Evolutionary conservation across 2,888 invertebrate genomes (phyloP), one percentile per base, ranked within the genome.

Genomic region (Platycnemis pennipes): DNA sequence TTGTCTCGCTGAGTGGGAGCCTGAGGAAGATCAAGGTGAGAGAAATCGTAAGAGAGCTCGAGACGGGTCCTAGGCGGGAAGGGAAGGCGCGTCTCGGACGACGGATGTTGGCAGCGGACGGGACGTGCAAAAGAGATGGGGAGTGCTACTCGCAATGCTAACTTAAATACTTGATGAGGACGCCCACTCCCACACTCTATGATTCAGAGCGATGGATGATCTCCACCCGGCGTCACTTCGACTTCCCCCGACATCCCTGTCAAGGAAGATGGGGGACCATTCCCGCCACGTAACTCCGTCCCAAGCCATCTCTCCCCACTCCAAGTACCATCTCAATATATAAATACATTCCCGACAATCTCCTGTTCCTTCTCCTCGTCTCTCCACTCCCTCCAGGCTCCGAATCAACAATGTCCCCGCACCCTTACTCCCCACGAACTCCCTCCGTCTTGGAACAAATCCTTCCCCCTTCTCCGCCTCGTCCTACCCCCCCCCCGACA

Each of bases 171-270:
- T 91, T 91, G 63, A 91, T 69, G 91, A 63, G 69, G 91, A 69
- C 91, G 63, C 37, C 77, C 77, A 22, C 91, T 69, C 56, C 91
- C 91, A 91, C 91, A 69, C 69, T 63, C 63, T 63, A 91, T 91
- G 91, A 91, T 91, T 91, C 91, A 69, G 44, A 44, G 44, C 63
- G 91, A 69, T 91, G 91, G 91, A 91, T 91, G 91, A 69, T 91
- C 91, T 63, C 16, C 91, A 44, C 89, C 2, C 42, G 1, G 31
- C 77, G 77, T 77, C 77, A 16, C 77, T 37, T 31, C 77, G 11
- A 37, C 37, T 8, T 11, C 77, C 37, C 11, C 77, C 37, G 0
- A 3, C 63, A 37, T 26, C 37, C 77, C 77, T 3, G 13, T 37
- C 77, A 26, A 26, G 37, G 13, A 77, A 49, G 49, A 7, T 8